Conservation (phyloP, 2,797 vertebrate species). For the Esox masquinongy region DNA sequence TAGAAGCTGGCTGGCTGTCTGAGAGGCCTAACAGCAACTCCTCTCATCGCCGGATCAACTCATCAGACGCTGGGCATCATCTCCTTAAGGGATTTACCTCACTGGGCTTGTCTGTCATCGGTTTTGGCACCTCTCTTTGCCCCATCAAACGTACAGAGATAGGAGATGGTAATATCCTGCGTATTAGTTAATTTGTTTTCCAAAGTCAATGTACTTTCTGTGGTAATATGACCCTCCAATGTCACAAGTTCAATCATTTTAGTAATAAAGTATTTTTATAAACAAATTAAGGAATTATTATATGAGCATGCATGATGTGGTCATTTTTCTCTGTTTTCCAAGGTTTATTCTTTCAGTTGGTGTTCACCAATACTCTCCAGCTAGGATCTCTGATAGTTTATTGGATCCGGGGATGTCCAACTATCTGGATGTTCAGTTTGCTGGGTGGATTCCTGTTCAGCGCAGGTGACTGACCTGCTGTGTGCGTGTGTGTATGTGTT, state of each 20-base stretch:
- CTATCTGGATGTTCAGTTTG: conserved; percentile 19
- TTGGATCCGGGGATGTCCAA: conserved; percentile 22
- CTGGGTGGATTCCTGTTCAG: conserved; percentile 20
- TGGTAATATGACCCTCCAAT: neutral
- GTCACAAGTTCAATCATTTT: neutral
- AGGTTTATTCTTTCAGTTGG: conserved; percentile 38
- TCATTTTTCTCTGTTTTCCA: neutral
- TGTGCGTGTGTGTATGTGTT: neutral
- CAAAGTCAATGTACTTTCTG: neutral
- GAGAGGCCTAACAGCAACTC: neutral
- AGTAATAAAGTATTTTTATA: neutral
- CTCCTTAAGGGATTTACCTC: conserved; percentile 25
- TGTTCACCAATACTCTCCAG: conserved; percentile 26
- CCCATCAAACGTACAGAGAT: conserved; percentile 18
- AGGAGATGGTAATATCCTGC: conserved; percentile 19
- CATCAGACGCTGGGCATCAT: neutral
- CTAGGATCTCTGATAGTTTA: conserved; percentile 21
- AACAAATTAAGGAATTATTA: neutral
- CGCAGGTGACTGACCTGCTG: conserved; percentile 10
- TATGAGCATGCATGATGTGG: neutral
- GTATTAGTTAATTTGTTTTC: too few relatives aligned
- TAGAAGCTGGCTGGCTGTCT: neutral
- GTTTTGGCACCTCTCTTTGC: conserved; percentile 19
- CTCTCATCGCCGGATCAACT: conserved; percentile 1
- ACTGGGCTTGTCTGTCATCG: conserved; percentile 25